Evolutionary conservation across 2,797 vertebrate species (phyloP), one percentile per base, ranked within the genome.

Genomic region (Phoxinus dragarum): DNA sequence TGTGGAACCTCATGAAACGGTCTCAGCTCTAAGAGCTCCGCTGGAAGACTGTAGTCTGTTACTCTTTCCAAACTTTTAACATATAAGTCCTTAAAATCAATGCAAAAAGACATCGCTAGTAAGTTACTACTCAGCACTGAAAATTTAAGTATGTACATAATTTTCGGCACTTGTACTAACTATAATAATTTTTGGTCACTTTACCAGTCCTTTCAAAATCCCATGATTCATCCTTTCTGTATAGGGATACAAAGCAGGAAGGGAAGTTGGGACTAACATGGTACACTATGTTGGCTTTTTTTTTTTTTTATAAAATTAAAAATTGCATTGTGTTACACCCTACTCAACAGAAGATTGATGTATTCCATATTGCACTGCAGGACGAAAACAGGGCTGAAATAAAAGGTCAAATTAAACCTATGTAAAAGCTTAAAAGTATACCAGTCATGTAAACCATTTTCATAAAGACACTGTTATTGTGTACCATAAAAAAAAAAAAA

Each of bases 151-250:
- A 42, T 79, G 38, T 36, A 12, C 3, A 42, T 34, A 10, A 31
- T 40, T 71, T n/a, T 19, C 16, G 47, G 11, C n/a, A 14, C 11
- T 31, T 31, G 3, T 9, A 49, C 38, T 52, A 19, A 40, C 49
- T 61, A 52, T 36, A 34, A 36, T 27, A n/a, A 17, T 61, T 17
- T 80, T 87, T 84, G 52, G 54, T 61, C 1, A 52, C 23, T 34
- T 96, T 95, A 99, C 98, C 94, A 99, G 92, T 93, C 98, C 98
- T 97, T 99, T 99, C 68, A 96, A 95, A 89, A 97, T 92, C 89
- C 89, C 96, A 54, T 2, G 98, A 97, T 92, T 99, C 97, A 90
- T 97, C 97, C 90, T 96, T 97, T 93, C 98, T 99, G 93, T 82
- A 86, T 71, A 92, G 82, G 87, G 91, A 78, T 77, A 88, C 36